A percentile compares a stretch with the other conserved stretches of the same genome.
These are phyloP conservation scores for Glomeris maerens DNA, from an alignment of 1,140 invertebrate species.

Conservation along the genomic window DNA sequence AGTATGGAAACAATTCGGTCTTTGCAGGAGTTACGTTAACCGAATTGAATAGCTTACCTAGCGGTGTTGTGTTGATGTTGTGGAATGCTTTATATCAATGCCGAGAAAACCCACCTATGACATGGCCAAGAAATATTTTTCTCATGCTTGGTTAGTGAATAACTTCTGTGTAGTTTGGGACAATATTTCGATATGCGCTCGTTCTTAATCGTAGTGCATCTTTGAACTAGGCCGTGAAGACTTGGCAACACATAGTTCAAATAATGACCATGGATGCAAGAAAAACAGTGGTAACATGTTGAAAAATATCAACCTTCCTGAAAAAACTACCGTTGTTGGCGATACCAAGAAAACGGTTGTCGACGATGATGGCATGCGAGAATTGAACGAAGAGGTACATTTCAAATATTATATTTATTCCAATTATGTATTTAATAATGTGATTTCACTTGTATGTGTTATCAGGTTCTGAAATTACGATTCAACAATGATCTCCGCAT, in stretches of 20 bases:
- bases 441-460: slow-evolving; percentile 7
- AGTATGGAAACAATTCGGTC: neutral
- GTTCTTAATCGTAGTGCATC: neutral
- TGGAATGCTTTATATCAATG: slow-evolving; percentile 58
- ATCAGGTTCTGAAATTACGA: slow-evolving; percentile 42
- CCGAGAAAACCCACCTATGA: slow-evolving; percentile 54
- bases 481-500: slow-evolving; percentile 60
- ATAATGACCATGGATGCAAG: neutral
- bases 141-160: slow-evolving; percentile 54
- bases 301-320: neutral
- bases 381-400: slow-evolving; percentile 42
- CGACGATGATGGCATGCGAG: slow-evolving; percentile 50
- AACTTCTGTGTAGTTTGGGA: slow-evolving; percentile 22
- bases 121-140: slow-evolving; percentile 61
- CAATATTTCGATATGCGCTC: slow-evolving; percentile 47
- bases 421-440: neutral
- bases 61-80: slow-evolving; percentile 55
- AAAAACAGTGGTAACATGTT: no score
- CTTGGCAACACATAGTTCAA: slow-evolving; percentile 19
- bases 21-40: slow-evolving; percentile 42
- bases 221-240: slow-evolving; percentile 28
- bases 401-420: neutral
- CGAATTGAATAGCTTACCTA: slow-evolving; percentile 57
- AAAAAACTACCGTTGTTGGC: neutral
- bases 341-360: slow-evolving; percentile 23